phyloP scores from a whole-genome alignment of 2,888 invertebrate species.

The Petrophora chlorosata region DNA sequence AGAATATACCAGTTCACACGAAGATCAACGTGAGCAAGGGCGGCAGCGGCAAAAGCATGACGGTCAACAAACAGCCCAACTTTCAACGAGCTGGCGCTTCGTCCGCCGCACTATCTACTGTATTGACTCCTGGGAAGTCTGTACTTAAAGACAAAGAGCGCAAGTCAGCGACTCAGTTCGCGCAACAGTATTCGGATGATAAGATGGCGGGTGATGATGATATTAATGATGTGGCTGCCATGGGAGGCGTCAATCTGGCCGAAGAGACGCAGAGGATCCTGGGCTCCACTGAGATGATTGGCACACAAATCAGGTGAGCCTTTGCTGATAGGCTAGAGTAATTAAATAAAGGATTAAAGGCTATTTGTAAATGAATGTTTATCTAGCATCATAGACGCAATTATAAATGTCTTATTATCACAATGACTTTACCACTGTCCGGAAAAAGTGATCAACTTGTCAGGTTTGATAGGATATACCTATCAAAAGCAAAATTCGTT shows the following conservation, averaged over 20 bases:
- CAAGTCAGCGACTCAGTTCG: conserved; percentile 72
- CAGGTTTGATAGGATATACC: too few species aligned
- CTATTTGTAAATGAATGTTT: too few species aligned
- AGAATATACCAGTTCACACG: conserved; percentile 72
- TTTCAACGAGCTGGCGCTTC: conserved; percentile 52
- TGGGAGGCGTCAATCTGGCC: conserved; percentile 98
- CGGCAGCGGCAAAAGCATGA: conserved; percentile 75
- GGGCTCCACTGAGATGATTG: conserved; percentile 94
- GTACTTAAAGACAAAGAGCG: conserved; percentile 91
- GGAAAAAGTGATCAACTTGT: too few species aligned
- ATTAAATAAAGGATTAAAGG: too few species aligned
- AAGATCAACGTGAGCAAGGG: conserved; percentile 70
- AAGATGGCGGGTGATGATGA: conserved; percentile 94
- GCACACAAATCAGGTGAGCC: conserved; percentile 89
- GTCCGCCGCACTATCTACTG: conserved; percentile 59
- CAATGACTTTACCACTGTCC: too few species aligned
- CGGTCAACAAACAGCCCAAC: conserved; percentile 65
- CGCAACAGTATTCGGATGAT: conserved; percentile 71
- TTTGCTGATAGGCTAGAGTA: background rate
- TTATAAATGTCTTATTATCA: too few species aligned
- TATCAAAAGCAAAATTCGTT: too few species aligned
- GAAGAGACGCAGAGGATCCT: conserved; percentile 98
- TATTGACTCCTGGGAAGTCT: conserved; percentile 82
- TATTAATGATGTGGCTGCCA: conserved; percentile 99
- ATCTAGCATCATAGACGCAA: too few species aligned